These are phyloP conservation scores for Zaprionus camerounensis DNA, from an alignment of 1,140 invertebrate genomes.

Conservation along the genomic window DNA sequence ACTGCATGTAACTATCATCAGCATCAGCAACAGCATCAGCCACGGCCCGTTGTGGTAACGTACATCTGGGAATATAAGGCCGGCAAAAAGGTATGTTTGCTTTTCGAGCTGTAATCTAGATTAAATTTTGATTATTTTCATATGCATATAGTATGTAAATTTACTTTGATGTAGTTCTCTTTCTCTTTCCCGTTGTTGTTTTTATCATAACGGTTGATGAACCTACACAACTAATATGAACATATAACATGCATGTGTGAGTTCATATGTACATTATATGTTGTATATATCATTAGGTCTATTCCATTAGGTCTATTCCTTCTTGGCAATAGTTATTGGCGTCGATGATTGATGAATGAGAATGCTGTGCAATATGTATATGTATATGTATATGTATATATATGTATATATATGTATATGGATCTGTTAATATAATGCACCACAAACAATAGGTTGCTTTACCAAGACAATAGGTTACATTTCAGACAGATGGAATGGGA, in stretches of 20 bases:
- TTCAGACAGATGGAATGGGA: neutral
- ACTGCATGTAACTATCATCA: neutral
- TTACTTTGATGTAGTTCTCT: neutral
- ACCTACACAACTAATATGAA: conserved; percentile 11
- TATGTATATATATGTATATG: no score
- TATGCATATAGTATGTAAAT: conserved; percentile 4
- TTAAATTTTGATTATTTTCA: conserved; percentile 5
- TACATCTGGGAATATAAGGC: neutral
- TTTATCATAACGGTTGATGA: neutral
- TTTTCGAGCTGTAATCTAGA: neutral
- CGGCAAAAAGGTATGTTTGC: conserved; percentile 2
- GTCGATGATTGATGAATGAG: neutral
- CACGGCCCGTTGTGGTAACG: neutral
- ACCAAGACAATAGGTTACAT: neutral
- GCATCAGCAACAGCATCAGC: neutral
- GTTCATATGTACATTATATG: conserved; percentile 11
- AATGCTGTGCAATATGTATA: no score
- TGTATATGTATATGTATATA: no score
- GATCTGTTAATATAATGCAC: neutral
- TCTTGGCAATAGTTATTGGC: neutral
- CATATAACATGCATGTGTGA: conserved; percentile 1
- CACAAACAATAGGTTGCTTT: neutral
- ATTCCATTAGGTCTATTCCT: neutral
- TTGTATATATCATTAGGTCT: neutral
- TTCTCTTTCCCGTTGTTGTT: neutral